Conservation (phyloP, 92 coral and sea anemone species). For the Parazoanthus swiftii region DNA sequence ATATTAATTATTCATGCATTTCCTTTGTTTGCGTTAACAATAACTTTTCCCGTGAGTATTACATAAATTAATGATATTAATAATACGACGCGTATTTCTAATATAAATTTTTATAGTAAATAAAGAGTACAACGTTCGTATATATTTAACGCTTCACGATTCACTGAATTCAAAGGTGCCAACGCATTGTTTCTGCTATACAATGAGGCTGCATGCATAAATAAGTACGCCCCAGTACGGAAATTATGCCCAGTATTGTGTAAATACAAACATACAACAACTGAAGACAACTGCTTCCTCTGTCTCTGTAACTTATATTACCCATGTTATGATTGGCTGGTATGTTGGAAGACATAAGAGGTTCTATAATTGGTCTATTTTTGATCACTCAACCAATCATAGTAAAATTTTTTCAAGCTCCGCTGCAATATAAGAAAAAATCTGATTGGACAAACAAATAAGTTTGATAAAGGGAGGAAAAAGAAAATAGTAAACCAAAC, state of each 20-base stretch:
- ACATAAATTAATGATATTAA: too few relatives aligned
- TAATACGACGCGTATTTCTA: too few relatives aligned
- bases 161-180: too few relatives aligned
- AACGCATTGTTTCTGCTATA: too few relatives aligned
- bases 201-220: too few relatives aligned
- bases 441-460: constrained; percentile 35
- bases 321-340: constrained; percentile 38
- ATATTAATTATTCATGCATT: too few relatives aligned
- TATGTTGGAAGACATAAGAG: constrained; percentile 13
- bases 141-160: too few relatives aligned
- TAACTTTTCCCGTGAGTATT: too few relatives aligned
- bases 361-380: constrained; percentile 38
- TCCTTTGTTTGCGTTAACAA: too few relatives aligned
- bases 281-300: background rate
- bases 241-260: background rate
- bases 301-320: background rate
- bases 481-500: constrained; percentile 33
- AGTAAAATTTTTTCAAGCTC: background rate
- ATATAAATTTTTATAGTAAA: too few relatives aligned
- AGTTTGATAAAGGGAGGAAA: constrained; percentile 35
- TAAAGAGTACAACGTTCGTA: too few relatives aligned
- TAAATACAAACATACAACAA: background rate
- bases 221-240: too few relatives aligned
- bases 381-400: constrained; percentile 6
- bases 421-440: constrained; percentile 3